Evolutionary conservation across 2,888 invertebrate species (phyloP).

Genomic region (Megamerina dolium): DNA sequence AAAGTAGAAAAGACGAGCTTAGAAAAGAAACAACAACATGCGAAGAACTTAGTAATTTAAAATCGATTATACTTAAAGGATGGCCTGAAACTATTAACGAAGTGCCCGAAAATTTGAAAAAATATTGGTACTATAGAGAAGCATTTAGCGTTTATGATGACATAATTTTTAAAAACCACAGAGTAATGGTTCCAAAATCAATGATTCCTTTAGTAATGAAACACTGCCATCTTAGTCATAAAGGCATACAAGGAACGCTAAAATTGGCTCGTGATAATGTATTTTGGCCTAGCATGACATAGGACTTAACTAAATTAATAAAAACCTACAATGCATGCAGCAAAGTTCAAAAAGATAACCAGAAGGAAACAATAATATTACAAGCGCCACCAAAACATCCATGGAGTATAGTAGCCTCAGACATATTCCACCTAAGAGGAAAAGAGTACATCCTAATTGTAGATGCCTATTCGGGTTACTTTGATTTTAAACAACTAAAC

Average conservation of each 20-base stretch:
- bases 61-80: background rate
- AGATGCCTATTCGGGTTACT: background rate
- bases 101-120: background rate
- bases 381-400: too few relatives aligned
- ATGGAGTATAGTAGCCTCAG: too few relatives aligned
- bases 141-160: too few relatives aligned
- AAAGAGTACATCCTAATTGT: background rate
- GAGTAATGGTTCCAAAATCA: too few relatives aligned
- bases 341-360: constrained; percentile 3
- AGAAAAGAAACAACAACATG: background rate
- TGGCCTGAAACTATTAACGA: background rate
- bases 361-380: too few relatives aligned
- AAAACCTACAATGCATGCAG: background rate
- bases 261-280: constrained; percentile 1
- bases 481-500: constrained; percentile 1
- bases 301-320: background rate
- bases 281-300: background rate
- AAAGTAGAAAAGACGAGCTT: background rate
- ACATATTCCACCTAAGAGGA: too few relatives aligned
- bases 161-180: too few relatives aligned
- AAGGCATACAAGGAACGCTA: too few relatives aligned
- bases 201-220: too few relatives aligned
- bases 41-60: background rate
- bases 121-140: constrained; percentile 3
- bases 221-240: too few relatives aligned